Conservation (phyloP, 2,113 vertebrate genomes). For the Myxocyprinus asiaticus region DNA sequence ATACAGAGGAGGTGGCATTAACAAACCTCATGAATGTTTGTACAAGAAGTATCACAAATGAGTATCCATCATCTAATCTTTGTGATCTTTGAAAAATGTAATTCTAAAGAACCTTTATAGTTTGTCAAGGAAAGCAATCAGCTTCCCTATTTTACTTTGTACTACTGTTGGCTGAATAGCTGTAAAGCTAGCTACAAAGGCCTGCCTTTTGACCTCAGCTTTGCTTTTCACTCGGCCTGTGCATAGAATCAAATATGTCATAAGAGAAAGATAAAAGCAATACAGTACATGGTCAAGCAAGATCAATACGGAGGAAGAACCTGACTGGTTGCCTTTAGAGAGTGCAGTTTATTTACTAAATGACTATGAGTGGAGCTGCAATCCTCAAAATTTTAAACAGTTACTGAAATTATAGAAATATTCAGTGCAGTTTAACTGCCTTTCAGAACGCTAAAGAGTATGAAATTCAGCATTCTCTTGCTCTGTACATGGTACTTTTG, state of each 20-base stretch:
- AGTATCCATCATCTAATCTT: background rate
- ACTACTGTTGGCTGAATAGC: background rate
- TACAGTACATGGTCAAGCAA: background rate
- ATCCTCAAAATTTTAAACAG: background rate
- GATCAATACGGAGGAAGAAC: background rate
- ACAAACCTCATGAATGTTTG: no score
- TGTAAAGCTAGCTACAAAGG: background rate
- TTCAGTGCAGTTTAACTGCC: background rate
- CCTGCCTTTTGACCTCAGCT: no score
- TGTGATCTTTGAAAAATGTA: background rate
- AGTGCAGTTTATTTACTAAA: background rate
- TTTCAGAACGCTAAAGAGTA: background rate
- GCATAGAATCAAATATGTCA: background rate
- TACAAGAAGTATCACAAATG: no score
- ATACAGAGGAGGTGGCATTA: no score
- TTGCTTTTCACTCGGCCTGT: background rate
- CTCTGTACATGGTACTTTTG: background rate
- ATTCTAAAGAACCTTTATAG: background rate
- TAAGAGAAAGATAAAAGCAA: slow-evolving; percentile 10
- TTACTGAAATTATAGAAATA: background rate
- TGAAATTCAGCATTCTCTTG: background rate
- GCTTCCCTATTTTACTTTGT: background rate
- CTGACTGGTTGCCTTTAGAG: background rate
- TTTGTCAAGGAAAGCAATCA: background rate
- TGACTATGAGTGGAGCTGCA: background rate